Evolutionary conservation across 37 sponge, comb jelly and placozoan species (phyloP).

Genomic region (Eunapius fragilis): DNA sequence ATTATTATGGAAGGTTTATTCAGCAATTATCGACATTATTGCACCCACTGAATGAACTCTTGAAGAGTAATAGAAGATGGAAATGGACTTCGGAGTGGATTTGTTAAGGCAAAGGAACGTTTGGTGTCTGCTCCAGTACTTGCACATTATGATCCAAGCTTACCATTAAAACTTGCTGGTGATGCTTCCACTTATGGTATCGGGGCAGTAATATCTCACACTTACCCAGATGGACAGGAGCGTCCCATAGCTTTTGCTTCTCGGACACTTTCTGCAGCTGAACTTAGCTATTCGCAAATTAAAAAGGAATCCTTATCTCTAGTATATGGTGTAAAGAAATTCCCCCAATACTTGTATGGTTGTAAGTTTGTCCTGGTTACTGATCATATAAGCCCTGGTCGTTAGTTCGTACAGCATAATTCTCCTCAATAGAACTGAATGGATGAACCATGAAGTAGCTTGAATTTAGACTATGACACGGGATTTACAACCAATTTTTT

Average conservation of each 20-base stretch:
- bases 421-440: too few relatives aligned
- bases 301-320: slow-evolving; percentile 33
- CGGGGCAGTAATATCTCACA: slow-evolving; percentile 56
- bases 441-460: too few relatives aligned
- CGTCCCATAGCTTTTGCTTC: slow-evolving; percentile 49
- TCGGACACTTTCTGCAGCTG: not conserved
- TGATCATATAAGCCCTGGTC: slow-evolving; percentile 27
- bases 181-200: slow-evolving; percentile 65
- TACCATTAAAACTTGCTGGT: slow-evolving; percentile 20
- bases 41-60: slow-evolving; percentile 37
- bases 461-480: too few relatives aligned
- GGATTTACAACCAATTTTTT: too few relatives aligned
- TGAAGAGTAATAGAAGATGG: slow-evolving; percentile 16
- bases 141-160: slow-evolving; percentile 34
- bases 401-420: too few relatives aligned
- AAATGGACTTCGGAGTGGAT: slow-evolving; percentile 23
- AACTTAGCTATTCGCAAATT: slow-evolving; percentile 49
- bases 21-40: slow-evolving; percentile 22
- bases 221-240: slow-evolving; percentile 41
- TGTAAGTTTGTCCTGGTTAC: slow-evolving; percentile 37
- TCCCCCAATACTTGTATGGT: slow-evolving; percentile 59
- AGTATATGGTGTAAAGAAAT: slow-evolving; percentile 21
- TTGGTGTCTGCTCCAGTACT: slow-evolving; percentile 15
- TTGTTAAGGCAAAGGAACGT: slow-evolving; percentile 23
- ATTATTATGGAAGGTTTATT: slow-evolving; percentile 49